Percentiles rank a stretch among this genome's conserved stretches.
These are phyloP conservation scores for human (Homo sapiens) DNA, from an alignment of 2,113 vertebrate genomes.

Conservation along the genomic window GRCh38 chr5:50913001-50913500, in stretches of 20 bases:
- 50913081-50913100: too few relatives aligned
- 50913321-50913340: background rate
- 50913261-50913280: background rate
- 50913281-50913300: slow-evolving; percentile 27
- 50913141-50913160: background rate
- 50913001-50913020: too few relatives aligned
- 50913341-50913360: slow-evolving; percentile 34
- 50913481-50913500: background rate
- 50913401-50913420: background rate
- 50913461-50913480: background rate
- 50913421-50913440: background rate
- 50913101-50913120: background rate
- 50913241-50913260: background rate
- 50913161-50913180: background rate
- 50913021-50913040: too few relatives aligned
- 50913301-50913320: slow-evolving; percentile 4
- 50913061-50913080: too few relatives aligned
- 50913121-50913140: background rate
- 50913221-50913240: background rate
- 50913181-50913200: background rate
- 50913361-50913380: slow-evolving; percentile 39
- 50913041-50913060: too few relatives aligned
- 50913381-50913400: slow-evolving; percentile 25
- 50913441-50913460: background rate
- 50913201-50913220: background rate